Conservation (phyloP, 1,140 invertebrate species). For the Lepidurus apus region DNA sequence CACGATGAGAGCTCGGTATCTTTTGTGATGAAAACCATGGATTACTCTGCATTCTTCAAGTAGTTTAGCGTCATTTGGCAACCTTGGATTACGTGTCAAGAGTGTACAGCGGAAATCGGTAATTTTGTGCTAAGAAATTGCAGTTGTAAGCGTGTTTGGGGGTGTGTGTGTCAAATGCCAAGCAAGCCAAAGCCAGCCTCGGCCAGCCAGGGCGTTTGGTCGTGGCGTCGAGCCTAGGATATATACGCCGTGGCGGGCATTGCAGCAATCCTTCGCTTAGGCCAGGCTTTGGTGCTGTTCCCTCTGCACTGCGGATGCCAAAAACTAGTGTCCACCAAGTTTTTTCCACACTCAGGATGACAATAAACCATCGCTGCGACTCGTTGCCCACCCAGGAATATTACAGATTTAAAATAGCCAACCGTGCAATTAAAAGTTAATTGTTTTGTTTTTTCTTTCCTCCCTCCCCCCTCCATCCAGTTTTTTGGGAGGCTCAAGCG, state of each 20-base stretch:
- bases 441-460: background rate
- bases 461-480: background rate
- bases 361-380: background rate
- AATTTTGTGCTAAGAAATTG: constrained; percentile 5
- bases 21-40: constrained; percentile 22
- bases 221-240: constrained; percentile 17
- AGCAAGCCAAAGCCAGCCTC: background rate
- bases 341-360: background rate
- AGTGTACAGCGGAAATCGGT: background rate
- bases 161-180: constrained; percentile 17
- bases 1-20: constrained; percentile 20
- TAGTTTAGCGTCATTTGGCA: background rate
- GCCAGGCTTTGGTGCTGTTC: background rate
- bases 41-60: background rate
- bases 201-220: constrained; percentile 20
- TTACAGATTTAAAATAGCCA: background rate
- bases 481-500: background rate
- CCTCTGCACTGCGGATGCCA: constrained; percentile 3
- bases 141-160: background rate
- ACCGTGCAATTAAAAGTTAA: background rate
- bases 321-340: background rate
- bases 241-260: constrained; percentile 20
- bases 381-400: background rate
- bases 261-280: constrained; percentile 18
- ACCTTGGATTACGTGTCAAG: background rate